Conservation (phyloP, 2,113 vertebrate genomes). For the Sigmodon hispidus region DNA sequence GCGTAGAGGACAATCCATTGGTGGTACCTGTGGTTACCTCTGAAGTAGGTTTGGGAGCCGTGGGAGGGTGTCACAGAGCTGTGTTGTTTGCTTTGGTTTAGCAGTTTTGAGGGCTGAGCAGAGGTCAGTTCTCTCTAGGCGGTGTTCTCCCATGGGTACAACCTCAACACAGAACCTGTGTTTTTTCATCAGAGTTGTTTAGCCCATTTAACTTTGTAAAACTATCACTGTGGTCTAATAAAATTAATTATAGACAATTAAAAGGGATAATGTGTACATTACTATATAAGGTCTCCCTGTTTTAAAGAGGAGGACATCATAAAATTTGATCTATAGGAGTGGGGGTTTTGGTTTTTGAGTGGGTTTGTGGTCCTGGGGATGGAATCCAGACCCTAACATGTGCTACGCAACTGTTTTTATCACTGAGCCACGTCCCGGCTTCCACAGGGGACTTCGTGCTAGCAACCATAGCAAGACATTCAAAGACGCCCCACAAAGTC, state of each 20-base stretch:
- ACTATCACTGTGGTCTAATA: neutral
- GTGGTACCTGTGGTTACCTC: neutral
- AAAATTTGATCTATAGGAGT: neutral
- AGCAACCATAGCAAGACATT: neutral
- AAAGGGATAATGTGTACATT: neutral
- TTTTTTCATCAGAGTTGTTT: neutral
- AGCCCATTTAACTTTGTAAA: neutral
- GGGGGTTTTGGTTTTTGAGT: neutral
- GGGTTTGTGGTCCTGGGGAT: neutral
- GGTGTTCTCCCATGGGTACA: no score
- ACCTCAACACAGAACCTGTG: neutral
- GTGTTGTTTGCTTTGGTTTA: neutral
- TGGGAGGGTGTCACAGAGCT: no score
- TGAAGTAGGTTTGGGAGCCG: neutral
- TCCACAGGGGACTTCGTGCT: neutral
- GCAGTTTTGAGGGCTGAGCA: neutral
- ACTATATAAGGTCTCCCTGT: neutral
- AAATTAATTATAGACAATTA: constrained; percentile 21
- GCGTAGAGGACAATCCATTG: neutral
- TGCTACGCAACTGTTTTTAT: neutral
- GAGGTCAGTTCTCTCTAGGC: neutral
- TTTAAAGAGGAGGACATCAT: neutral
- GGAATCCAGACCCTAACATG: neutral
- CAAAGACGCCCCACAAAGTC: neutral
- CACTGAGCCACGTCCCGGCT: neutral